Evolutionary conservation across 2,113 vertebrate genomes (phyloP), one percentile per base, ranked within the genome.

Genomic region (Alethe castanea): DNA sequence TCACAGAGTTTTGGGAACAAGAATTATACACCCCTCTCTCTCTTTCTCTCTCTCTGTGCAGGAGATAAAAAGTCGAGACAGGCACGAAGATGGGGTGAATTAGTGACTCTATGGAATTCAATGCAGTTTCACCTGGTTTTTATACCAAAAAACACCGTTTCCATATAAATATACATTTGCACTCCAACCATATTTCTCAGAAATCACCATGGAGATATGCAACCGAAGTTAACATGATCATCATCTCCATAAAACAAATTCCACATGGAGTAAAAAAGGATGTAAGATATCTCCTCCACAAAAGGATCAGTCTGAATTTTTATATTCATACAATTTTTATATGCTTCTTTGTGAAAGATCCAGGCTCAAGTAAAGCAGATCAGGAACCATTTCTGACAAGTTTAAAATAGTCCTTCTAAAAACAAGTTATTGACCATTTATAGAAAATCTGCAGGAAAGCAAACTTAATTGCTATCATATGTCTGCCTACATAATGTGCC

Each of bases 181-280:
- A 78, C 52, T 92, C 70, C 79, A 96, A 73, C 69, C 18, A 44
- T 74, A 92, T 77, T 92, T 83, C 56, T 94, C 84, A 86, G 81
- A 96, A 71, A 93, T 83, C 81, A 90, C 94, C 92, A 66, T 42
- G 45, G 89, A 94, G 91, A 94, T 90, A 87, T 15, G 72, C 64
- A 88, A 79, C 72, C 22, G 12, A 83, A 93, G 60, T 92, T 95
- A 96, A 91, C 17, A 73, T 47, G 74, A 90, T 70, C 79, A 67
- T 45, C 53, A 80, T 74, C 76, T 94, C 78, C 77, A 76, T 65
- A 67, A 91, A 95, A 73, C 44, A 93, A 88, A 93, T 92, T 88
- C 81, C 88, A 88, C 88, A 82, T 53, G n/a, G 71, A 90, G 24
- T 38, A 50, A 77, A 87, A 87, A 79, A 76, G 14, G 69, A 84